Conservation (phyloP, 2,888 invertebrate genomes). For the Rhingia rostrata region DNA sequence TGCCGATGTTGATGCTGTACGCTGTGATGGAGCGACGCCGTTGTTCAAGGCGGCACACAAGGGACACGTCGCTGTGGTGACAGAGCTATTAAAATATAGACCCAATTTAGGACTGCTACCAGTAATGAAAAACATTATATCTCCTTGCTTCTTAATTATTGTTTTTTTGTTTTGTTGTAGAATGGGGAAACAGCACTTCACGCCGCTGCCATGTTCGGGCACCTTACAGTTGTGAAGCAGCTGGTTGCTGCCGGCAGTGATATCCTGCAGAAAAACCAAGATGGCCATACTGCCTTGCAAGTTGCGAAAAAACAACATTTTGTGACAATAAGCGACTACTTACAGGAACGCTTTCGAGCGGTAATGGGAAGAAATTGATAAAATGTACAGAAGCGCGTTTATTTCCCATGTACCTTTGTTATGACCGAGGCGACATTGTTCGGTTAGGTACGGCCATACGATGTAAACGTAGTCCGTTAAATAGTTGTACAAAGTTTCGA, state of each 20-base stretch:
- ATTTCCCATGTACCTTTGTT: constrained; percentile 65
- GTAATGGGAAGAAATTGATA: constrained; percentile 51
- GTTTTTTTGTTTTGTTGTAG: constrained; percentile 83
- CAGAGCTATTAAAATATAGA: constrained; percentile 91
- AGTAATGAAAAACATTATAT: constrained; percentile 83
- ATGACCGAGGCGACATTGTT: constrained; percentile 23
- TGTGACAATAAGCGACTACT: constrained; percentile 81
- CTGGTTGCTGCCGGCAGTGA: constrained; percentile 89
- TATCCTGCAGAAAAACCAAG: constrained; percentile 88
- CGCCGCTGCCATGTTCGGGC: constrained; percentile 95
- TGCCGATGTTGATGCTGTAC: constrained; percentile 90
- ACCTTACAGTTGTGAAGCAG: constrained; percentile 90
- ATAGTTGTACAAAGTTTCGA: constrained; percentile 60
- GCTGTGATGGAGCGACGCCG: constrained; percentile 96
- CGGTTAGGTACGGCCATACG: constrained; percentile 12
- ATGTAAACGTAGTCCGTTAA: constrained; percentile 11
- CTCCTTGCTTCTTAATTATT: not conserved
- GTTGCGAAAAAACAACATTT: constrained; percentile 84
- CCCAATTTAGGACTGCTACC: constrained; percentile 92
- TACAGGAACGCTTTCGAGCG: constrained; percentile 79
- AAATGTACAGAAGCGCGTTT: constrained; percentile 5
- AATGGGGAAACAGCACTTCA: constrained; percentile 96
- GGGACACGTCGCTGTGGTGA: constrained; percentile 94
- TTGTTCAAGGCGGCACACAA: constrained; percentile 97
- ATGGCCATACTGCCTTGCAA: constrained; percentile 87